Conservation (phyloP, 2,113 vertebrate genomes). For the Noturus placidus region DNA sequence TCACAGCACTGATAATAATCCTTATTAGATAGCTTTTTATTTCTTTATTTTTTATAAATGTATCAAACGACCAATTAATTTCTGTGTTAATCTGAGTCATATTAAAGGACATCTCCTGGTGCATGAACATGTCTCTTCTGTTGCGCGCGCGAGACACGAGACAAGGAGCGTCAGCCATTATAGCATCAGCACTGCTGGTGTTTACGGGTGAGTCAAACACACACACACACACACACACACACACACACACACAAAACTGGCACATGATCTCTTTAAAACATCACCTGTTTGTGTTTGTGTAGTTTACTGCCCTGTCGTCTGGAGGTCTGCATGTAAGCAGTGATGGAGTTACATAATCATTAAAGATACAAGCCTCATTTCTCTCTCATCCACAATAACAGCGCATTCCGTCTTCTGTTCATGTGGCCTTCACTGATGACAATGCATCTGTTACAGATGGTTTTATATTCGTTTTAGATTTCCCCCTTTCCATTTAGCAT, state of each 20-base stretch:
- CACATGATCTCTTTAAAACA: neutral
- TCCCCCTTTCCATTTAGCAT: neutral
- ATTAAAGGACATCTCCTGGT: neutral
- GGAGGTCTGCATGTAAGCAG: neutral
- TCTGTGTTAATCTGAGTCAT: neutral
- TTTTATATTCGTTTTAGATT: neutral
- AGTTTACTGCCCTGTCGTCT: neutral
- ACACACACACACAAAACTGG: neutral
- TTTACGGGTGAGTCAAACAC: constrained; percentile 50
- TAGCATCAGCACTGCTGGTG: constrained; percentile 46
- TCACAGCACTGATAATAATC: constrained; percentile 65
- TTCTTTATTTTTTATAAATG: constrained; percentile 39
- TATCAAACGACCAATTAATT: constrained; percentile 15
- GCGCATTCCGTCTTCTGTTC: neutral
- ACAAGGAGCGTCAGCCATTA: constrained; percentile 35
- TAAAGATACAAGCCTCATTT: neutral
- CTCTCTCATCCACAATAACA: too few relatives aligned
- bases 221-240: neutral
- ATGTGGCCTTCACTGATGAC: neutral
- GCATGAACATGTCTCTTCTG: constrained; percentile 41
- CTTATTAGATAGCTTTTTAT: constrained; percentile 18
- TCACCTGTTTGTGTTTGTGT: neutral
- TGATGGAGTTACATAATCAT: neutral
- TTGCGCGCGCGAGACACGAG: constrained; percentile 16
- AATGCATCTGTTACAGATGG: neutral